Evolutionary conservation across 2,113 vertebrate genomes (phyloP), one percentile per base, ranked within the genome.

Genomic region (Oreotrochilus melanogaster): DNA sequence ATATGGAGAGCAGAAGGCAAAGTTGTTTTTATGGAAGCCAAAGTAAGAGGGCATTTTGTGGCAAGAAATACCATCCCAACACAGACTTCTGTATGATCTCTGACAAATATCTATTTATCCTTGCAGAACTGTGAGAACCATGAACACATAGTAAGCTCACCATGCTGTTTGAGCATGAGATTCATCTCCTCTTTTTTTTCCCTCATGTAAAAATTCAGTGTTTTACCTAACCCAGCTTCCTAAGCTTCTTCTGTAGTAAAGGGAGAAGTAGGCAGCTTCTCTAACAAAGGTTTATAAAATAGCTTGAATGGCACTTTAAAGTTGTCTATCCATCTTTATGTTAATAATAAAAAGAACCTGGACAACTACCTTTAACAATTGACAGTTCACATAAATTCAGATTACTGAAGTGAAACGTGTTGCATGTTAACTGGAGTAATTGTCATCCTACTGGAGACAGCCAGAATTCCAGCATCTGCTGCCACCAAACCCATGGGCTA

Each of bases 341-440:
- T 86, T 91, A 92, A 90, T 91, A 76, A 72, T 58, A 86, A 96
- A 95, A 79, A 35, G 3, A 88, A 37, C 67, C 74, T 57, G 54
- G 54, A 82, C 10, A 86, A 73, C 79, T 61, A 82, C 61, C 35
- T 86, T 73, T 86, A 95, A 72, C 62, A 88, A 88, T 57, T 78
- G 72, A 56, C 42, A 83, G 10, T 54, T 51, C 67, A 72, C 71
- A 80, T 83, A 88, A 92, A 92, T 78, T 76, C 79, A 50, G 79
- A 80, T 86, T 91, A 83, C 76, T 61, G 79, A 86, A 76, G 79
- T 72, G 71, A 90, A 88, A 82, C 24, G 7, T 10, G 37, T 60
- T 93, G 66, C 43, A 37, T 24, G 57, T n/a, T 66, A 86, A 60
- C 73, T 86, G 70, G 54, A 51, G 64, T 79, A 88, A 66, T 70